Conservation (phyloP, 2,888 invertebrate genomes). For the Drosophila neonasuta region DNA sequence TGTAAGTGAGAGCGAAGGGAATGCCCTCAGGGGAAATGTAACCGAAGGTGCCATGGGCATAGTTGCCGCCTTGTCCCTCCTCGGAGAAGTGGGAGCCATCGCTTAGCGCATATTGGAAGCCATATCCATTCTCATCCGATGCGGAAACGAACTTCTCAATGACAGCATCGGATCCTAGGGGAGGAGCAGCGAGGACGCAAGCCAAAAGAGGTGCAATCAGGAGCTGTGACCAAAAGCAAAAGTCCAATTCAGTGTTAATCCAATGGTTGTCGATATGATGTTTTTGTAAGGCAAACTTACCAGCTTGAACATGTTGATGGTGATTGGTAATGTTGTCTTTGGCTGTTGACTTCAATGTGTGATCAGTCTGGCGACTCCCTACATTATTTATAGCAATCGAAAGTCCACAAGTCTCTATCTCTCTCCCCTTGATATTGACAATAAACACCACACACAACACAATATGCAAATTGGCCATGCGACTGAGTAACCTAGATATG, state of each 20-base stretch:
- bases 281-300: constrained; percentile 51
- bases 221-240: constrained; percentile 47
- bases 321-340: constrained; percentile 34
- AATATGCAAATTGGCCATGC: constrained; percentile 59
- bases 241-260: neutral
- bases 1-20: constrained; percentile 64
- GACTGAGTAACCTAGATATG: constrained; percentile 45
- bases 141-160: constrained; percentile 41
- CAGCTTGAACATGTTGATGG: constrained; percentile 64
- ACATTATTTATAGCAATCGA: constrained; percentile 56
- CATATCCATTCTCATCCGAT: constrained; percentile 81
- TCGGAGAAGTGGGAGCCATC: constrained; percentile 85
- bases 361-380: constrained; percentile 19
- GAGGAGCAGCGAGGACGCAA: constrained; percentile 46
- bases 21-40: constrained; percentile 78
- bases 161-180: neutral
- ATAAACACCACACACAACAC: constrained; percentile 29
- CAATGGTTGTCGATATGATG: neutral
- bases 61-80: constrained; percentile 83
- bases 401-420: constrained; percentile 7
- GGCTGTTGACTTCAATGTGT: constrained; percentile 38
- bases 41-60: constrained; percentile 75
- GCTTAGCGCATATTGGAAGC: constrained; percentile 82
- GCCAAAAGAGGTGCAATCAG: constrained; percentile 47
- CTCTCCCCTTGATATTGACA: constrained; percentile 19